phyloP scores from a whole-genome alignment of 2,113 vertebrate genomes.

The Tachysurus fulvidraco region DNA sequence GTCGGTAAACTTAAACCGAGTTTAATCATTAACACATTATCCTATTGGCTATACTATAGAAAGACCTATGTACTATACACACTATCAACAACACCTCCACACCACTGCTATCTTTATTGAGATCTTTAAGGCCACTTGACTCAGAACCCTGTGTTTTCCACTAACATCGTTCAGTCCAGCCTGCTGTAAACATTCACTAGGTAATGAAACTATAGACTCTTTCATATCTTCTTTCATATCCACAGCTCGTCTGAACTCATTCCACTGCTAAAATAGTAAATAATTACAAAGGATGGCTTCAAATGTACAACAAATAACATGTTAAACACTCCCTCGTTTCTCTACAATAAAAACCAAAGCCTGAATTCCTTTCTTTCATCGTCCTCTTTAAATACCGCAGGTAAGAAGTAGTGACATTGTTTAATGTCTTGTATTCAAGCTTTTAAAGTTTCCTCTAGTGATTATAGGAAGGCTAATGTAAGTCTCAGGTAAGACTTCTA shows the following conservation, averaged over 20 bases:
- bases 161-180: not conserved
- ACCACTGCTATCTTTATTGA: not conserved
- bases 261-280: conserved; percentile 6
- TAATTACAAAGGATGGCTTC: conserved; percentile 28
- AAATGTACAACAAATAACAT: not conserved
- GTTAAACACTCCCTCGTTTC: not conserved
- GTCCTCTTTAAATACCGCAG: not conserved
- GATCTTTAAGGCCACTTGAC: conserved; percentile 11
- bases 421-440: not conserved
- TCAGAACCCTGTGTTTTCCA: not conserved
- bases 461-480: not conserved
- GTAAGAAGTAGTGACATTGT: not conserved
- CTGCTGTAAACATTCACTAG: conserved; percentile 24
- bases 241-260: not conserved
- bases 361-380: not conserved
- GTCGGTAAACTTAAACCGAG: not conserved
- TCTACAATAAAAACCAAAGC: not conserved
- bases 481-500: not conserved
- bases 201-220: not conserved
- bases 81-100: not conserved
- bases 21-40: not conserved
- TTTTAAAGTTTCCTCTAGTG: not conserved
- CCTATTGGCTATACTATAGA: conserved; percentile 9
- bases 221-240: conserved; percentile 4
- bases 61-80: conserved; percentile 10